Percentiles rank a stretch among this genome's conserved stretches.
Conservation (phyloP, 2,113 vertebrate species). For the Haemorhous mexicanus region DNA sequence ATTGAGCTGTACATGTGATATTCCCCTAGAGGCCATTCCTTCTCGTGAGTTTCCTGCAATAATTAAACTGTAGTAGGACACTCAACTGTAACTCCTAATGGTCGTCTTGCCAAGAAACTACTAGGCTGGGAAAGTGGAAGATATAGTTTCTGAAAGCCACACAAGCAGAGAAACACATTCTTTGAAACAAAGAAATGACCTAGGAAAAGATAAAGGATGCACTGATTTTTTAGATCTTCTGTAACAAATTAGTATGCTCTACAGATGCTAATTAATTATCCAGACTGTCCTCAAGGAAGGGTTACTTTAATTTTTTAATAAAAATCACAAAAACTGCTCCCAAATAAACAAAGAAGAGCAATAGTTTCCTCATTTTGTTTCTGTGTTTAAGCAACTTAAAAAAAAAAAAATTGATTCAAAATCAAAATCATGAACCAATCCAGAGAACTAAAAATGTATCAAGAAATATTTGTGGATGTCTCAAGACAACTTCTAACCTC, state of each 20-base stretch:
- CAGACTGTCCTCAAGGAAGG: background rate
- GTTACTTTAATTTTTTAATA: background rate
- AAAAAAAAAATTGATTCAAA: background rate
- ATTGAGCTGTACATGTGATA: background rate
- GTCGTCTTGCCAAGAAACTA: background rate
- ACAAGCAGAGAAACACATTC: background rate
- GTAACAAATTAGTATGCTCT: background rate
- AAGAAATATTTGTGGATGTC: background rate
- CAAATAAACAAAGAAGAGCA: background rate
- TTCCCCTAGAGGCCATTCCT: background rate
- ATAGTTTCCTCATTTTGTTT: background rate
- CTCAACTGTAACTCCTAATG: background rate
- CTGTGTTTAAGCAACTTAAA: background rate
- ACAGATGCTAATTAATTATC: background rate
- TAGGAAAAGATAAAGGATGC: background rate
- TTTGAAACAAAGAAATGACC: background rate
- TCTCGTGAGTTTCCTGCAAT: background rate
- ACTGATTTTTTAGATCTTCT: background rate
- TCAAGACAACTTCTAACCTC: background rate
- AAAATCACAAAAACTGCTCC: background rate
- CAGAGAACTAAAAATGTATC: background rate
- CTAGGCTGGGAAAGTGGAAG: background rate
- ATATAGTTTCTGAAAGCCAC: background rate
- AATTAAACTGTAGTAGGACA: background rate
- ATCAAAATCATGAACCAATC: rapidly evolving